Evolutionary conservation across 2,888 invertebrate genomes (phyloP), one percentile per base, ranked within the genome.

Genomic region (Orthosia cruda): DNA sequence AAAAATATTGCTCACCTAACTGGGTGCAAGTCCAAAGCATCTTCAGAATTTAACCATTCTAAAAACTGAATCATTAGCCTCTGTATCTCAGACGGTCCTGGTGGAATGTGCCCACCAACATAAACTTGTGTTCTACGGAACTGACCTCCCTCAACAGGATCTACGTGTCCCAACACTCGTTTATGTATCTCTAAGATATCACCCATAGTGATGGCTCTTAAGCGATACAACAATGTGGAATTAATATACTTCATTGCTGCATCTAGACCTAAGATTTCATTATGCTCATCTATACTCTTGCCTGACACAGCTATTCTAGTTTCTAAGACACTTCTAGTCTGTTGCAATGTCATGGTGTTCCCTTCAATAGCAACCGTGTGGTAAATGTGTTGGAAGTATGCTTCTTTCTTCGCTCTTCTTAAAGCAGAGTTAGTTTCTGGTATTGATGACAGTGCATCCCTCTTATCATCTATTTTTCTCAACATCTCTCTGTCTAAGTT

Each of bases 281-380:
- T 99, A 92, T 99, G 99, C 91, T 99, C 99, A 87, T 99, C 97
- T 66, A 99, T 98, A 91, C 99, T 99, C 94, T 99, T 99, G 0
- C 99, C 98, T 67, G 97, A 97, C 1, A 99, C 98, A 0, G 96
- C 96, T 87, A 96, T 91, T 74, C 96, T 97, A 0, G 99, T 99
- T 95, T 99, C 99, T 32, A 99, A 97, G 79, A 99, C 98, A 74
- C 98, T 98, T 83, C 99, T 97, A 0, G 99, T 99, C 93, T 99
- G 99, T 32, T 98, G 98, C 58, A 99, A 96, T 4, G 99, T 98
- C 98, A 99, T 98, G 0, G 99, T 99, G 92, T 99, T 99, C 0
- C 99, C 99, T 95, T 99, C 99, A 83, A 99, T 99, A 40, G 99
- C 99, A 26, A 99, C 99, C 0, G 99, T 99, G 91, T 99, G 99